Conservation (phyloP, 2,888 invertebrate species). For the Brachylomia viminalis region DNA sequence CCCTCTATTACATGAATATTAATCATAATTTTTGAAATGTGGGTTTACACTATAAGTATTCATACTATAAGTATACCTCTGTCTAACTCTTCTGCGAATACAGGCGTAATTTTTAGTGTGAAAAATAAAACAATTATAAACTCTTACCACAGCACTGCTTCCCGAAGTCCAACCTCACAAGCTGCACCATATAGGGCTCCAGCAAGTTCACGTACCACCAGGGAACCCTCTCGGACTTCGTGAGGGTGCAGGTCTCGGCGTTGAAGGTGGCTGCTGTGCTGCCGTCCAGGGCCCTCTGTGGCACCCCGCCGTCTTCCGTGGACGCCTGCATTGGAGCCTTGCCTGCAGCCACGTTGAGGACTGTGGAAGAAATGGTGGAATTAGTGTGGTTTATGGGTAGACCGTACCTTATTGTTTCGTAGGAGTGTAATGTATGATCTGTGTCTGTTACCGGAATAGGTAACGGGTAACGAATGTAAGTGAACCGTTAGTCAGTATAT, state of each 20-base stretch:
- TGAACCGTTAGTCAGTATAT: too few relatives aligned
- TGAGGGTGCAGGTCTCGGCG: constrained; percentile 96
- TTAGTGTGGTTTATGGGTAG: background rate
- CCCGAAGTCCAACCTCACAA: constrained; percentile 97
- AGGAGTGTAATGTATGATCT: background rate
- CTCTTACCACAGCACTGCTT: constrained; percentile 97
- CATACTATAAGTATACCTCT: background rate
- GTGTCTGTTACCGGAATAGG: background rate
- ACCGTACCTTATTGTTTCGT: background rate
- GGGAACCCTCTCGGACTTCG: constrained; percentile 95
- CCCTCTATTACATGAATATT: background rate
- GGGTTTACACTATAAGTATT: too few relatives aligned
- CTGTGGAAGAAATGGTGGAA: constrained; percentile 86
- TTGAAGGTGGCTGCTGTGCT: constrained; percentile 96
- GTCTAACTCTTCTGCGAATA: background rate
- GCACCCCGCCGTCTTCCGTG: constrained; percentile 95
- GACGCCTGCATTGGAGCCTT: constrained; percentile 98
- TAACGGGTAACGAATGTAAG: background rate
- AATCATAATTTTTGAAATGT: background rate
- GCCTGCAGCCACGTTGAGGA: constrained; percentile 97
- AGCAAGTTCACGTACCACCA: constrained; percentile 99
- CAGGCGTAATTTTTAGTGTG: background rate
- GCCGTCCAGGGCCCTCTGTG: constrained; percentile 97
- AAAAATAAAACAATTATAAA: background rate
- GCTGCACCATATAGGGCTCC: constrained; percentile 98